Percentiles rank a stretch among this genome's conserved stretches.
These are phyloP conservation scores for Neodiprion fabricii DNA, from an alignment of 1,140 invertebrate species.

Conservation along the genomic window DNA sequence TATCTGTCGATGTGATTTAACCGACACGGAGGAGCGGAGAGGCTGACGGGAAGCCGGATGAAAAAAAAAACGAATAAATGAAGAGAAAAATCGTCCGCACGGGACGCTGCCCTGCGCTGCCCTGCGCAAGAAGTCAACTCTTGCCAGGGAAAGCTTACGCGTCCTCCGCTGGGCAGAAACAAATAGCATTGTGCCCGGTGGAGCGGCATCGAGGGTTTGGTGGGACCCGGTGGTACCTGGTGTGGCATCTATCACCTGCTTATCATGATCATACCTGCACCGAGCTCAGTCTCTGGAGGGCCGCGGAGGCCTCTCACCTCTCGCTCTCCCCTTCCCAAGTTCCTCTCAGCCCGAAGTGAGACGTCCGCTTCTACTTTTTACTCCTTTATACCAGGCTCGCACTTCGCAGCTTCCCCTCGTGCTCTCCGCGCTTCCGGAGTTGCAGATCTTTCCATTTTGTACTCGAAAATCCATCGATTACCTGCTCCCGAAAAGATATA, in stretches of 20 bases:
- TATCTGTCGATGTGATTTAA: slow-evolving; percentile 62
- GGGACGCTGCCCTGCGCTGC: background rate
- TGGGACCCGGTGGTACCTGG: slow-evolving; percentile 48
- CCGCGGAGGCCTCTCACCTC: background rate
- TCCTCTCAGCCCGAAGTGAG: too few relatives aligned
- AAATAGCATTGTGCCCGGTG: slow-evolving; percentile 58
- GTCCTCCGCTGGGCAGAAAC: slow-evolving; percentile 50
- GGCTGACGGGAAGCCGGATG: slow-evolving; percentile 30
- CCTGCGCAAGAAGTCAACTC: slow-evolving; percentile 16
- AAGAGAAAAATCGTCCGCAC: slow-evolving; percentile 9
- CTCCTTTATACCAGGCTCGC: too few relatives aligned
- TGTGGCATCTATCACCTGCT: slow-evolving; percentile 63
- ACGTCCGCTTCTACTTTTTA: too few relatives aligned
- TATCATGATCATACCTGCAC: slow-evolving; percentile 62
- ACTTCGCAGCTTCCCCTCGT: too few relatives aligned
- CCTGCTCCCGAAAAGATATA: too few relatives aligned
- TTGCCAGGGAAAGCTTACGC: background rate
- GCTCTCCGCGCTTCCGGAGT: too few relatives aligned
- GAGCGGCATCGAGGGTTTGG: background rate
- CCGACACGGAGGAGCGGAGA: slow-evolving; percentile 34
- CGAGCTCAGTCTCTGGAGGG: background rate
- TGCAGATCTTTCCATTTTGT: too few relatives aligned
- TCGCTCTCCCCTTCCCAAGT: too few relatives aligned
- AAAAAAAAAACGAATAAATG: slow-evolving; percentile 24
- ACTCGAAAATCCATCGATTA: too few relatives aligned